Conservation (phyloP, 2,888 invertebrate species). For the Darwinula stevensoni region DNA sequence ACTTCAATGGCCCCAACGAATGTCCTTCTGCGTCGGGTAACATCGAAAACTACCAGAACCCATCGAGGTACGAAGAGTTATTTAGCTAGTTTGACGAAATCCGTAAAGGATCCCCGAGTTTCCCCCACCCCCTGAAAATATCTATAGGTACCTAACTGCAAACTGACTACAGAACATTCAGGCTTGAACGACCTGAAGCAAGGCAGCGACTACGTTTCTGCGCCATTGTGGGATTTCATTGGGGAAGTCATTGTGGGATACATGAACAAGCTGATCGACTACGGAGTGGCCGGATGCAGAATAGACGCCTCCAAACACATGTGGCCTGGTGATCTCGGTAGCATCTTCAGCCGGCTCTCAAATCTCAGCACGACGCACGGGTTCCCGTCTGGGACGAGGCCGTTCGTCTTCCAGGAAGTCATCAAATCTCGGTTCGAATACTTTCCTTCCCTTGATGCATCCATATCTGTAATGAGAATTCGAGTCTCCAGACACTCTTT, state of each 20-base stretch:
- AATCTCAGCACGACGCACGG: conserved; percentile 23
- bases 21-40: conserved; percentile 20
- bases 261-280: conserved; percentile 31
- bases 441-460: too few relatives aligned
- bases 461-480: too few relatives aligned
- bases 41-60: conserved; percentile 33
- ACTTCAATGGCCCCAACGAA: conserved; percentile 25
- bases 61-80: too few relatives aligned
- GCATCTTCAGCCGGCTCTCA: conserved; percentile 26
- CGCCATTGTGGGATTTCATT: too few relatives aligned
- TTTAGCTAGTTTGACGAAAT: too few relatives aligned
- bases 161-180: too few relatives aligned
- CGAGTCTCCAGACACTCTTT: too few relatives aligned
- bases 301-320: conserved; percentile 23
- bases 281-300: conserved; percentile 54
- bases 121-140: too few relatives aligned
- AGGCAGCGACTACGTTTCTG: conserved; percentile 28
- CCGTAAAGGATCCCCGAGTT: too few relatives aligned
- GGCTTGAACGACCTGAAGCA: conserved; percentile 49
- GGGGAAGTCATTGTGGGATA: conserved; percentile 29
- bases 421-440: too few relatives aligned
- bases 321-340: conserved; percentile 32
- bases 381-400: conserved; percentile 19
- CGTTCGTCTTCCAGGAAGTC: conserved; percentile 19
- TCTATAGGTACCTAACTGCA: conserved; percentile 32